Evolutionary conservation across 2,797 vertebrate genomes (phyloP), one percentile per base, ranked within the genome.

Genomic region (Diceros bicornis): DNA sequence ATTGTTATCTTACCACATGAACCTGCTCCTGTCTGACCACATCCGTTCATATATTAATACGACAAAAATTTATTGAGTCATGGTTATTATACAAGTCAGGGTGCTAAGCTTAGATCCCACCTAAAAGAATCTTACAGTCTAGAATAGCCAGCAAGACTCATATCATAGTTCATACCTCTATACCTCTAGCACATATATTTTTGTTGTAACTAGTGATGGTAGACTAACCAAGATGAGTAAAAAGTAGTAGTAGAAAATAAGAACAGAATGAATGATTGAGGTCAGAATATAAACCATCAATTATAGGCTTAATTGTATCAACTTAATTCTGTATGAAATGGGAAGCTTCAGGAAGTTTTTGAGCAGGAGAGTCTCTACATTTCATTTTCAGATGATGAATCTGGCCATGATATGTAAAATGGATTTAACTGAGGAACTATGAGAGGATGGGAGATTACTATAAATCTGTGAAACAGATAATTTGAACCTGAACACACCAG

Each of bases 191-290:
- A 89, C 61, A 50, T 50, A 59, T 64, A 89, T 64, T 94, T 94
- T 89, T 89, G 59, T 44, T 89, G 25, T 59, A 57, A 77, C 37
- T 47, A 86, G 50, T 7, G 3, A 27, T 66, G 34, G 41, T 44
- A 82, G n/a, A 81, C 59, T 74, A 94, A 94, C 11, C 52, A 89
- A 89, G 64, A 62, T 81, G 89, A 74, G 14, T 57, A 89, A 89
- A 89, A 74, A 29, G 37, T 17, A 89, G 50, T 6, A 89, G 6
- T 69, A 86, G 66, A 94, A 94, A 82, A 44, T 64, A 89, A 61
- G 17, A 64, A 20, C n/a, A 1, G 27, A 88, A 32, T 78, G 55
- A 11, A 59, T 64, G n/a, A 71, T 12, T 16, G 68, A 64, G 29
- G 29, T 44, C 44, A 74, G 29, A 95, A 78, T 44, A 61, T 29